Evolutionary conservation across 2,888 invertebrate genomes (phyloP), one percentile per base, ranked within the genome.

Genomic region (Cosmopolites sordidus): DNA sequence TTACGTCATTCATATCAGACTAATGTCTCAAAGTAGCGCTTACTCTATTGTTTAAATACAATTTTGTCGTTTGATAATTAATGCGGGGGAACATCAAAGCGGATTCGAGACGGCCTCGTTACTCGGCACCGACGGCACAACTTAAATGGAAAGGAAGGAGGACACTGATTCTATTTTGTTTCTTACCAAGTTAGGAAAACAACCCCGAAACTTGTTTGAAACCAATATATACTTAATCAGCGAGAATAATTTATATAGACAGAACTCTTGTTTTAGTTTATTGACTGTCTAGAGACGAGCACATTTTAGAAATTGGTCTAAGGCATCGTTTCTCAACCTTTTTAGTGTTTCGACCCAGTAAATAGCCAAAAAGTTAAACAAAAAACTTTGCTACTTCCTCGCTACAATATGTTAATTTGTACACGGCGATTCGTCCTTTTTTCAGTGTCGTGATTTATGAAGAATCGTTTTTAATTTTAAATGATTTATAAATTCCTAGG

Each of bases 41-140:
- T 55, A 55, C 71, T 66, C 73, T 73, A 79, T 79, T 79, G 78
- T 79, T 77, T 76, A 78, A 79, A 79, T 77, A 78, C 77, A 78
- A 79, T 79, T 78, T 78, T 76, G 78, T 78, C 78, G 78, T 79
- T 51, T 77, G 76, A 78, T 79, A 79, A 79, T 78, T 79, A 79
- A 78, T 78, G 60, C 58, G 51, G 58, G 60, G 60, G 48, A 60
- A 65, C 60, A 65, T 65, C 64, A 65, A 65, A 65, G 64, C 51
- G 50, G 52, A 49, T 50, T 54, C 58, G 55, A 58, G 51, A 58
- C 58, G 53, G 60, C 59, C 61, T 62, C 62, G 63, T 62, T 63
- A 61, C 59, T 58, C 42, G 56, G 54, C 56, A 48, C 54, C 43
- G 60, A 51, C 54, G 60, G 57, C 53, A 54, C 52, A 61, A 62